phyloP scores from a whole-genome alignment of 2,888 invertebrate genomes.

The Spodoptera picta region DNA sequence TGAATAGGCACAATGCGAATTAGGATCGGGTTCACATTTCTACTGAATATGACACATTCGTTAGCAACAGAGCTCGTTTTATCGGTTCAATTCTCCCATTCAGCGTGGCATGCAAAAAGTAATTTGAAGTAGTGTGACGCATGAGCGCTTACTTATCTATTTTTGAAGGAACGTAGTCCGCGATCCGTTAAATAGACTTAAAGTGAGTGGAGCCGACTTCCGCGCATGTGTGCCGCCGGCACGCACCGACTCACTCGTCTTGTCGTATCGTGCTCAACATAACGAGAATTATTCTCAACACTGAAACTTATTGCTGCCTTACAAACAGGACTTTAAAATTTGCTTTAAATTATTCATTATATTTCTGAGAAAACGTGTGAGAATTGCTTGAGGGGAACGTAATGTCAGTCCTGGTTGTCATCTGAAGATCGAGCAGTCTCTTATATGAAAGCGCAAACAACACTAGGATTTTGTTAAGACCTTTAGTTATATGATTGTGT shows the following conservation, averaged over 20 bases:
- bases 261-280: slow-evolving; percentile 68
- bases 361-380: too few species aligned
- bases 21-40: slow-evolving; percentile 76
- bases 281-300: slow-evolving; percentile 70
- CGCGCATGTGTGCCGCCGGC: slow-evolving; percentile 79
- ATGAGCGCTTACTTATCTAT: slow-evolving; percentile 82
- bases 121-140: slow-evolving; percentile 83
- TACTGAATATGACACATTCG: slow-evolving; percentile 83
- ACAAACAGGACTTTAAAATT: slow-evolving; percentile 33
- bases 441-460: too few species aligned
- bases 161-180: slow-evolving; percentile 81
- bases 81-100: slow-evolving; percentile 84
- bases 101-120: slow-evolving; percentile 84
- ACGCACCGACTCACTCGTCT: slow-evolving; percentile 79
- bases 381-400: too few species aligned
- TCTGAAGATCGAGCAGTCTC: too few species aligned
- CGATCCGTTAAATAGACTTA: slow-evolving; percentile 85
- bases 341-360: not conserved
- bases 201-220: slow-evolving; percentile 81
- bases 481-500: too few species aligned
- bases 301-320: slow-evolving; percentile 53
- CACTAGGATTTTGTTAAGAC: too few species aligned
- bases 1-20: slow-evolving; percentile 69
- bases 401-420: too few species aligned
- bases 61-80: slow-evolving; percentile 80